Evolutionary conservation across 2,888 invertebrate species (phyloP).

Genomic region (Oscheius sp.): DNA sequence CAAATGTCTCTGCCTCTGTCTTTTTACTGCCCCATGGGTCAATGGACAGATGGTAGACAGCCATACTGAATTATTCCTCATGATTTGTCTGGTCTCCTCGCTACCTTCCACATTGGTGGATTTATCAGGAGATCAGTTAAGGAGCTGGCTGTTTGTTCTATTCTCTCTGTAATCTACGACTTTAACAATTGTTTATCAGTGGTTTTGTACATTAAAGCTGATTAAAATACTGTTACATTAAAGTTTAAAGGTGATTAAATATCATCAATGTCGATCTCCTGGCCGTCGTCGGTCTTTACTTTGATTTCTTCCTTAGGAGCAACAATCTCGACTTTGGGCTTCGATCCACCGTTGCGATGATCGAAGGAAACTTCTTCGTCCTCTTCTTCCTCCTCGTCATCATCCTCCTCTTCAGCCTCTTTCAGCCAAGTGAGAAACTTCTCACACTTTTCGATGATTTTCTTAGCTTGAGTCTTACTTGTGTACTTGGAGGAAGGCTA

Average conservation of each 20-base stretch:
- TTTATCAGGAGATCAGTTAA: too few species aligned
- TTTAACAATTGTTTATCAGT: too few species aligned
- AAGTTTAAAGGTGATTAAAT: conserved; percentile 50
- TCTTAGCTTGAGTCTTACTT: conserved; percentile 86
- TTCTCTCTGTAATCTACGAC: too few species aligned
- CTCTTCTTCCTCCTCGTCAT: conserved; percentile 81
- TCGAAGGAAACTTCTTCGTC: conserved; percentile 79
- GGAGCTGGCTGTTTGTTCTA: too few species aligned
- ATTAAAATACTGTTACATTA: too few species aligned
- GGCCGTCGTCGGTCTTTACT: conserved; percentile 57
- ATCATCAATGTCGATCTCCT: conserved; percentile 69
- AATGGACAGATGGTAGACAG: too few species aligned
- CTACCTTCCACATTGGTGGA: too few species aligned
- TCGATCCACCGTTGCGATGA: conserved; percentile 58
- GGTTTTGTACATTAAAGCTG: too few species aligned
- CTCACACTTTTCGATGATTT: conserved; percentile 90
- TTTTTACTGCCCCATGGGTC: too few species aligned
- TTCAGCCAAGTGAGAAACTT: conserved; percentile 96
- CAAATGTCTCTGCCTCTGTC: too few species aligned
- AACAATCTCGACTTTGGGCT: conserved; percentile 44
- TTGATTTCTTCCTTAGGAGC: conserved; percentile 26
- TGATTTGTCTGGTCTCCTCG: too few species aligned
- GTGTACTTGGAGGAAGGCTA: conserved; percentile 87
- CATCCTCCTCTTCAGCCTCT: conserved; percentile 89
- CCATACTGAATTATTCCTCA: too few species aligned